Percentiles rank a stretch among this genome's conserved stretches.
Conservation (phyloP, 2,888 invertebrate species). For the Tortrix viridana region DNA sequence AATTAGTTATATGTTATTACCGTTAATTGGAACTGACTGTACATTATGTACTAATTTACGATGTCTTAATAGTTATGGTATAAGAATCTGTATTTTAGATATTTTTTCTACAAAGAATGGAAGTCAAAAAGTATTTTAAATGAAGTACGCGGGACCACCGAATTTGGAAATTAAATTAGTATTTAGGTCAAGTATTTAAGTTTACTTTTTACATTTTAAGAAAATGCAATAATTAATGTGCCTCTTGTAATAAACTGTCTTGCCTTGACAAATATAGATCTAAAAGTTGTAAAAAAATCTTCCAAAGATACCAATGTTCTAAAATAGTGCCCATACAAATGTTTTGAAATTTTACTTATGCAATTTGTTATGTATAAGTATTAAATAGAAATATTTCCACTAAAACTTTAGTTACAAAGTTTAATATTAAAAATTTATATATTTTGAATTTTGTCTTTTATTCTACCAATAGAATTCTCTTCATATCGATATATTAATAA, state of each 20-base stretch:
- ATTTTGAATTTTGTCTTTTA: conserved; percentile 21
- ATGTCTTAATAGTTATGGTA: not conserved
- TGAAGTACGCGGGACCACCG: conserved; percentile 44
- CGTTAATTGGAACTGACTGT: conserved; percentile 16
- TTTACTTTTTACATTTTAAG: conserved; percentile 31
- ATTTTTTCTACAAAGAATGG: conserved; percentile 19
- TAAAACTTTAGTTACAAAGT: conserved; percentile 28
- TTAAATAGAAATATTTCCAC: conserved; percentile 32
- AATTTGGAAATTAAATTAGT: conserved; percentile 38
- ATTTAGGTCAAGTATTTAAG: not conserved
- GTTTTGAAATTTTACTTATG: conserved; percentile 34
- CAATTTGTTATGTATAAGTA: conserved; percentile 26
- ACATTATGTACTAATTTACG: conserved; percentile 23
- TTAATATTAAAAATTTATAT: conserved; percentile 32
- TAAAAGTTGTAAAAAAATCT: conserved; percentile 41
- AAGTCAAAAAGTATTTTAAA: conserved; percentile 31
- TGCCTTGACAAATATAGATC: conserved; percentile 60
- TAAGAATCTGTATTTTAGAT: conserved; percentile 9
- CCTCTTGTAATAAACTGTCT: conserved; percentile 64
- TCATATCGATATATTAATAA: too few relatives aligned
- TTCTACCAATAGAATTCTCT: not conserved
- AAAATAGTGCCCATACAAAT: conserved; percentile 38
- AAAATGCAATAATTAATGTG: conserved; percentile 59
- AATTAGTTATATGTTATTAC: not conserved
- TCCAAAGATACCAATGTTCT: conserved; percentile 42